phyloP scores from a whole-genome alignment of 1,140 invertebrate genomes.

The Drosophila nigromelanica region DNA sequence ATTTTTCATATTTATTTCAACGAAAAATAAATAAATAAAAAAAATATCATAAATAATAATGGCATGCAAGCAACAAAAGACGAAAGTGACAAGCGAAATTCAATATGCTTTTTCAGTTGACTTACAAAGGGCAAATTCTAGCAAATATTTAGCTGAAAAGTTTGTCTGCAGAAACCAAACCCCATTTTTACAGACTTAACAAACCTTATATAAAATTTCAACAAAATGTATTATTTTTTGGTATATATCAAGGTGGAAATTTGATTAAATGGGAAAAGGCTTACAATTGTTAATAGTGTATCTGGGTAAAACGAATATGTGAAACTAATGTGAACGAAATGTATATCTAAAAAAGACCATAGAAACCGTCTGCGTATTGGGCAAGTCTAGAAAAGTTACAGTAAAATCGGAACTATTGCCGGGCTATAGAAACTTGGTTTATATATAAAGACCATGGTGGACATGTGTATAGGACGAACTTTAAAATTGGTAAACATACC shows the following conservation, averaged over 20 bases:
- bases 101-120: slow-evolving; percentile 57
- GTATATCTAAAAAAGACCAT: too few relatives aligned
- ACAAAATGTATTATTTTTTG: not conserved
- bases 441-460: not conserved
- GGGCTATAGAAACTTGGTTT: too few relatives aligned
- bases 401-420: too few relatives aligned
- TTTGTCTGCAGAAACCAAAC: not conserved
- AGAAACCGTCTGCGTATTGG: too few relatives aligned
- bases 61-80: slow-evolving; percentile 21
- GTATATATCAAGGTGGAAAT: too few relatives aligned
- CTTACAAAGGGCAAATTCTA: slow-evolving; percentile 17
- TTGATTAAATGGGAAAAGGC: too few relatives aligned
- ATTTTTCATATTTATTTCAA: slow-evolving; percentile 66
- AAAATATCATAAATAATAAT: slow-evolving; percentile 2
- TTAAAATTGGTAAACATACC: not conserved
- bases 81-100: slow-evolving; percentile 55
- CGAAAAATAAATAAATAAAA: slow-evolving; percentile 35
- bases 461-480: not conserved
- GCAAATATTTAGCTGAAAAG: slow-evolving; percentile 2
- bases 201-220: too few relatives aligned
- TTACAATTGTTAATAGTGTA: too few relatives aligned
- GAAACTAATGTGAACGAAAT: too few relatives aligned
- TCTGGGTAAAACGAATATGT: too few relatives aligned
- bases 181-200: not conserved
- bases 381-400: too few relatives aligned